phyloP scores from a whole-genome alignment of 2,888 invertebrate species.

The Eurytoma adleriae region DNA sequence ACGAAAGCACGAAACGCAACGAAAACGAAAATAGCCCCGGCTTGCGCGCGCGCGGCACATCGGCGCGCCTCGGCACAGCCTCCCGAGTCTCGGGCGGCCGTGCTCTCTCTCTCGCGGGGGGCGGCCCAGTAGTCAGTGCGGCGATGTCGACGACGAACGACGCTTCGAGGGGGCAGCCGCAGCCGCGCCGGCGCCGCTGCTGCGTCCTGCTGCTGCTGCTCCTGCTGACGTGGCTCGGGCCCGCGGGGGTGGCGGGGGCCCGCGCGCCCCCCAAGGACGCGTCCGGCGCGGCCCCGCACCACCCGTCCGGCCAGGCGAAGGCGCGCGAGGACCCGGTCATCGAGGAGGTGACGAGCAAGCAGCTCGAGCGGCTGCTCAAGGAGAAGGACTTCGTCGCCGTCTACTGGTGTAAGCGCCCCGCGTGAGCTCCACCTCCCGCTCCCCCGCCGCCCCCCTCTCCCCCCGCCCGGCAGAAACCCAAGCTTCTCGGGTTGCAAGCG shows the following conservation, averaged over 20 bases:
- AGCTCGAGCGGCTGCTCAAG: slow-evolving; percentile 91
- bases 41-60: neutral
- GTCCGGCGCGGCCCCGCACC: neutral
- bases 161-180: slow-evolving; percentile 73
- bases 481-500: slow-evolving; percentile 19
- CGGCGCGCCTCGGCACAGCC: neutral
- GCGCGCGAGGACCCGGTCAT: slow-evolving; percentile 83
- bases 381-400: slow-evolving; percentile 96
- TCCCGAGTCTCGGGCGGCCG: slow-evolving; percentile 41
- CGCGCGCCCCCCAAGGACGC: slow-evolving; percentile 19
- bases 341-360: slow-evolving; percentile 95
- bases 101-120: slow-evolving; percentile 34
- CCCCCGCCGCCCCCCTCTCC: neutral
- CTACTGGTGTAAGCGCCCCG: slow-evolving; percentile 91
- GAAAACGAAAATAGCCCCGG: slow-evolving; percentile 14
- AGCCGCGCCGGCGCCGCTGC: slow-evolving; percentile 61
- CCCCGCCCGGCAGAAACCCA: neutral
- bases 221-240: slow-evolving; percentile 55
- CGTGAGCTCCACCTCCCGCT: slow-evolving; percentile 24
- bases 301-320: slow-evolving; percentile 12
- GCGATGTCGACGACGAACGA: slow-evolving; percentile 76
- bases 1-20: neutral
- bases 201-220: slow-evolving; percentile 60
- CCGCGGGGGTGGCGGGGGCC: slow-evolving; percentile 3
- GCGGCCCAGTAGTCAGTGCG: slow-evolving; percentile 72